Evolutionary conservation across 1,140 invertebrate genomes (phyloP), one percentile per base, ranked within the genome.

Genomic region (Orius laevigatus): DNA sequence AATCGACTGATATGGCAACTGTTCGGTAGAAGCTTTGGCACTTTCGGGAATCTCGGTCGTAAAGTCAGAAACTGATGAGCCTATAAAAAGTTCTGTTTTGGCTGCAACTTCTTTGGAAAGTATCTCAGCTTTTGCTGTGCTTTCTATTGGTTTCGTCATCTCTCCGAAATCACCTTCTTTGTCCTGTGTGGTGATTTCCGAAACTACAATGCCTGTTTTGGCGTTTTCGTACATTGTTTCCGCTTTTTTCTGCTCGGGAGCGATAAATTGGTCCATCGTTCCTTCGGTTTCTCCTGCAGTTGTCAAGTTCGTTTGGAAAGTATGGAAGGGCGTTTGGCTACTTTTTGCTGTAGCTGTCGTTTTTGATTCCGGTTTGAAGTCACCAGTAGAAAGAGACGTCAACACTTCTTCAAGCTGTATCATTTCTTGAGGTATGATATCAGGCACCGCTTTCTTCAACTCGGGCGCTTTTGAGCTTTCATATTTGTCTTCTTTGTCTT

Each of bases 401-500:
- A 57, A 11, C 8, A 56, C 46, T 64, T 73, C 67, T 15, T 54
- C 19, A 36, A 50, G 49, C 42, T 58, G 38, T 42, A 51, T 32
- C 19, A 55, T 25, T 52, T 52, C 47, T 15, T 46, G 51, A 36
- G 53, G 41, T 12, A 50, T 49, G 32, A 56, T 32, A 48, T 49
- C 51, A 34, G 56, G 41, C 1, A 51, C 38, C 19, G 51, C 57
- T 32, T 16, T 47, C 46, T 49, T 56, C 34, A 46, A 53, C 54
- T 50, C 47, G n/a, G 50, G 51, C 32, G 19, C 31, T 16, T 45
- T 35, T 14, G 44, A 20, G 15, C 42, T 14, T 8, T 18, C 33
- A 41, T 53, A 56, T 8, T 42, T 41, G 14, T 53, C 54, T 58
- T 63, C 60, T 46, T 62, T 62, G 43, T 63, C 60, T 55, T 61